phyloP scores from a whole-genome alignment of 2,888 invertebrate species.

The Dyspetes luteomarginatus region DNA sequence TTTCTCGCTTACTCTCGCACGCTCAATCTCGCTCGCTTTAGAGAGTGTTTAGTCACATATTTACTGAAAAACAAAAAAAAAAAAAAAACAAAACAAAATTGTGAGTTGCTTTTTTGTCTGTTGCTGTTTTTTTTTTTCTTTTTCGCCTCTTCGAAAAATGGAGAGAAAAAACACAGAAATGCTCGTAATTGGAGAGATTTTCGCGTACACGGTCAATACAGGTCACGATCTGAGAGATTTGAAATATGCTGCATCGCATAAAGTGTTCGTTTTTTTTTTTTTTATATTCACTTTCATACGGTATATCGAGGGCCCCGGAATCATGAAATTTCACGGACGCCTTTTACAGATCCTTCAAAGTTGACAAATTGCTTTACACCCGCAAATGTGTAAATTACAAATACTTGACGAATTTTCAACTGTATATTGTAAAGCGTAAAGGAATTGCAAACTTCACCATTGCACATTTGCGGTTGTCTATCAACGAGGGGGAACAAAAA shows the following conservation, averaged over 20 bases:
- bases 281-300: neutral
- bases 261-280: neutral
- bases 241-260: conserved; percentile 54
- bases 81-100: conserved; percentile 6
- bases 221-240: conserved; percentile 43
- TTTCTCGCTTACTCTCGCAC: conserved; percentile 62
- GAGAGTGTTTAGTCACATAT: conserved; percentile 62
- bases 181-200: conserved; percentile 63
- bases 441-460: conserved; percentile 57
- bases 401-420: conserved; percentile 64
- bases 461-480: conserved; percentile 59
- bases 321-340: conserved; percentile 5
- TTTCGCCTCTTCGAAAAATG: conserved; percentile 63
- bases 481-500: conserved; percentile 63
- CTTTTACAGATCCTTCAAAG: conserved; percentile 11
- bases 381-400: conserved; percentile 62
- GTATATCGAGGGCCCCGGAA: conserved; percentile 28
- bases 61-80: conserved; percentile 65
- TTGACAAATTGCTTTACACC: conserved; percentile 47
- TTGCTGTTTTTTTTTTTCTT: conserved; percentile 56
- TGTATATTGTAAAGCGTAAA: conserved; percentile 65
- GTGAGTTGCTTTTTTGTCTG: conserved; percentile 43
- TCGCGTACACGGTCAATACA: conserved; percentile 61
- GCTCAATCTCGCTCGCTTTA: conserved; percentile 55
- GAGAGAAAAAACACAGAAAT: conserved; percentile 54